Percentiles rank a stretch among this genome's conserved stretches.
phyloP scores from a whole-genome alignment of 2,888 invertebrate genomes.

The Euphydryas editha region DNA sequence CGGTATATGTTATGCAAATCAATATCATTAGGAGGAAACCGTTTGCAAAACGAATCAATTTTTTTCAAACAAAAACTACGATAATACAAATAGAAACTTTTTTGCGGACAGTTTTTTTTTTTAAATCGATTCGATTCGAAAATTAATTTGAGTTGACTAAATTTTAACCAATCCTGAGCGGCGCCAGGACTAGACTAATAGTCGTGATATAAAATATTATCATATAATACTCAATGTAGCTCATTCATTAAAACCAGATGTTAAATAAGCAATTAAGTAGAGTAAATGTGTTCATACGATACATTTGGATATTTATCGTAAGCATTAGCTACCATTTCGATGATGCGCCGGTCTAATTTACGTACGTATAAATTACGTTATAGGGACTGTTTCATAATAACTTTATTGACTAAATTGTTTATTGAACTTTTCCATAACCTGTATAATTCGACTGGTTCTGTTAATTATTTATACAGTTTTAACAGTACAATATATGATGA shows the following conservation, averaged over 20 bases:
- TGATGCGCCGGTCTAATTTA: slow-evolving; percentile 40
- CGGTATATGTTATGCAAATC: slow-evolving; percentile 15
- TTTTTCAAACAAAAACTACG: slow-evolving; percentile 2
- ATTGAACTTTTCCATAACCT: not conserved
- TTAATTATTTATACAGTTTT: not conserved
- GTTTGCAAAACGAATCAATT: slow-evolving; percentile 11
- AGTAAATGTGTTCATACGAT: slow-evolving; percentile 45
- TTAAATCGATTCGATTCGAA: not conserved
- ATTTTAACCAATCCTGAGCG: not conserved
- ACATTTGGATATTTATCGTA: slow-evolving; percentile 46
- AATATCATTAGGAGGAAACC: slow-evolving; percentile 17
- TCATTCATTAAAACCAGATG: slow-evolving; percentile 74
- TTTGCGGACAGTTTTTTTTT: not conserved
- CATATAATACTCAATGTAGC: slow-evolving; percentile 48
- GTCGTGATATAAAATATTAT: not conserved
- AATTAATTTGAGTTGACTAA: not conserved
- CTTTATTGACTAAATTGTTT: slow-evolving; percentile 42
- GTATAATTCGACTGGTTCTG: not conserved
- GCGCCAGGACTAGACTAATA: not conserved
- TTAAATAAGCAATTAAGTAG: slow-evolving; percentile 58
- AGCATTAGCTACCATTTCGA: slow-evolving; percentile 43
- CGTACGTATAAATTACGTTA: slow-evolving; percentile 23
- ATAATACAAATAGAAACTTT: not conserved
- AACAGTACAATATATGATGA: not conserved
- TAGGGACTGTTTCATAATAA: slow-evolving; percentile 17